Percentiles rank a stretch among this genome's conserved stretches.
These are phyloP conservation scores for Glossophaga mutica DNA, from an alignment of 2,797 vertebrate species.

Conservation along the genomic window DNA sequence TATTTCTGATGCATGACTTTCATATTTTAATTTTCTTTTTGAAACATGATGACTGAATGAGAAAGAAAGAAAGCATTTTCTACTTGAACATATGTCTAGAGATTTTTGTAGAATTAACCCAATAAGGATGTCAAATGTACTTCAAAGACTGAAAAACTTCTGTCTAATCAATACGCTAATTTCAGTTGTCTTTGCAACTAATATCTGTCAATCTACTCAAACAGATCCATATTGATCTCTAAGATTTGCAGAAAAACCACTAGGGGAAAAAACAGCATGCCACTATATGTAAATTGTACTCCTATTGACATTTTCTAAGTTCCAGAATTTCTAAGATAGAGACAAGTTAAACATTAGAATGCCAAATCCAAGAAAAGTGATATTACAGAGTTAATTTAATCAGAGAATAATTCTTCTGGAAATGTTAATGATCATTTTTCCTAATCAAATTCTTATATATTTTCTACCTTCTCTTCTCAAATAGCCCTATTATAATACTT, in stretches of 20 bases:
- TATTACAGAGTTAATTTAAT: constrained; percentile 4
- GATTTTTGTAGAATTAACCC: background rate
- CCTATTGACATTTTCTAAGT: constrained; percentile 49
- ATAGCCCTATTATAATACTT: background rate
- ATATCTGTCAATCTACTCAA: constrained; percentile 22
- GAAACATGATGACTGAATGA: background rate
- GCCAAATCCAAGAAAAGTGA: background rate
- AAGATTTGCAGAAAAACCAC: constrained; percentile 12
- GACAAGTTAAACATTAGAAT: constrained; percentile 27
- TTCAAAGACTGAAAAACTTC: background rate
- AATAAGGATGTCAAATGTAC: background rate
- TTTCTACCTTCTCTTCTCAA: background rate
- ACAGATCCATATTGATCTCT: constrained; percentile 9
- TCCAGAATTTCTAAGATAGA: constrained; percentile 23
- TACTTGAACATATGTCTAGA: background rate
- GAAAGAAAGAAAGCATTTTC: background rate
- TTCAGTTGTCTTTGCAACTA: constrained; percentile 43
- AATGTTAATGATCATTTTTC: background rate
- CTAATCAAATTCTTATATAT: background rate
- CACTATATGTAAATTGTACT: background rate
- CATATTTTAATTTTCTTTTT: background rate
- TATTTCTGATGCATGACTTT: background rate
- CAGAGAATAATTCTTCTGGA: background rate
- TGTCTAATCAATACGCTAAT: constrained; percentile 25
- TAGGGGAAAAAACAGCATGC: background rate